Conservation (phyloP, 2,113 vertebrate species). For the Ceratotherium simum region DNA sequence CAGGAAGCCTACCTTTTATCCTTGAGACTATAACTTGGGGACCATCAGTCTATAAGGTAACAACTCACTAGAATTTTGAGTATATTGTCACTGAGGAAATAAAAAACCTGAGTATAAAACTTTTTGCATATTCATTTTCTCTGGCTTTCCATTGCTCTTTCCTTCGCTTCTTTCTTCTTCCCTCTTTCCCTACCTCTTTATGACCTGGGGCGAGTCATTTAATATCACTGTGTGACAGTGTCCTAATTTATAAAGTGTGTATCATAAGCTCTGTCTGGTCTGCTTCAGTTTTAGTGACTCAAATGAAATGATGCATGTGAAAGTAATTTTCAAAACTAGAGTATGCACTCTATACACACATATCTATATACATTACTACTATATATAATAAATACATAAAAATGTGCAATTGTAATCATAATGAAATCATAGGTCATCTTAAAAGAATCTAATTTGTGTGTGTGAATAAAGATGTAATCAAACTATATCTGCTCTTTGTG, state of each 20-base stretch:
- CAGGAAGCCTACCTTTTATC: neutral
- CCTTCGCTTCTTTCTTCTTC: neutral
- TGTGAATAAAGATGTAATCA: neutral
- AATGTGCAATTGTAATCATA: neutral
- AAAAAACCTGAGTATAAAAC: neutral
- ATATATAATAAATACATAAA: neutral
- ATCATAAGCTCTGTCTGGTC: neutral
- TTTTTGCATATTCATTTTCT: neutral
- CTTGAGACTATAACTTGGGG: neutral
- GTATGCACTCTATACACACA: neutral
- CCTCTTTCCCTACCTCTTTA: rapidly evolving
- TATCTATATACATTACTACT: neutral
- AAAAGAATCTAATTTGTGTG: neutral
- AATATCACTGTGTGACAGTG: neutral
- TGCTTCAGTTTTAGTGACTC: neutral
- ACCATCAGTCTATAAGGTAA: neutral
- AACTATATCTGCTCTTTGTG: neutral
- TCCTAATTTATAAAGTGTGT: rapidly evolving
- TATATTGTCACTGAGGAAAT: neutral
- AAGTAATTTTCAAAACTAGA: neutral
- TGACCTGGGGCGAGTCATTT: neutral
- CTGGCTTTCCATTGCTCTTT: neutral
- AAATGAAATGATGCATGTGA: neutral
- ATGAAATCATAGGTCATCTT: neutral
- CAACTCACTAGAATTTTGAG: neutral